Evolutionary conservation across 1,140 invertebrate genomes (phyloP).

Genomic region (Drosophila repleta): DNA sequence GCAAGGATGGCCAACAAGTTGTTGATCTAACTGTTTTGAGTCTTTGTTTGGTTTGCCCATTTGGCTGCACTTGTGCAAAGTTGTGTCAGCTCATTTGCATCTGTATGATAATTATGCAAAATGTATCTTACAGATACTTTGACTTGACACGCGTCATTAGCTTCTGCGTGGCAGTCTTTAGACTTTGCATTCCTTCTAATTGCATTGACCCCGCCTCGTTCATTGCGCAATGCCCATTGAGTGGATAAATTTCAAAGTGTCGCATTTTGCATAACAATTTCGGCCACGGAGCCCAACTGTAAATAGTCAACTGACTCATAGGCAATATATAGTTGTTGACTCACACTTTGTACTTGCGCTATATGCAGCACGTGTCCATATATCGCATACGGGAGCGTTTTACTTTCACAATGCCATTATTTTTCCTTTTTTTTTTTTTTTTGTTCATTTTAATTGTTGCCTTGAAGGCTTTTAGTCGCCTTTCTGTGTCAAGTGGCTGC

Average conservation of each 20-base stretch:
- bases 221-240: too few species aligned
- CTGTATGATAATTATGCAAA: slow-evolving; percentile 43
- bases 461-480: slow-evolving; percentile 36
- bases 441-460: slow-evolving; percentile 12
- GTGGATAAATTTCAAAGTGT: slow-evolving; percentile 5
- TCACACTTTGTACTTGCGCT: slow-evolving; percentile 5
- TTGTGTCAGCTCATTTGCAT: slow-evolving; percentile 32
- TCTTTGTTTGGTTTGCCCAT: slow-evolving; percentile 59
- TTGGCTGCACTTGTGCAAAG: slow-evolving; percentile 41
- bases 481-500: slow-evolving; percentile 47
- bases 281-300: background rate
- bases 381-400: background rate
- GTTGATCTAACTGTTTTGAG: slow-evolving; percentile 27
- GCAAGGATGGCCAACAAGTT: slow-evolving; percentile 63
- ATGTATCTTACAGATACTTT: slow-evolving; percentile 49
- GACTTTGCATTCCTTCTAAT: slow-evolving; percentile 10
- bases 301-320: slow-evolving; percentile 5
- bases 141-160: slow-evolving; percentile 54
- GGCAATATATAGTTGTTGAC: slow-evolving; percentile 8
- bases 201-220: slow-evolving; percentile 30
- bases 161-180: slow-evolving; percentile 1
- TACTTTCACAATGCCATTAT: slow-evolving; percentile 14
- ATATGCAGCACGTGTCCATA: background rate
- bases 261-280: slow-evolving; percentile 11
- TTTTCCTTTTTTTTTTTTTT: background rate